Evolutionary conservation across 2,797 vertebrate genomes (phyloP).

Genomic region (Clarias platycephalus): DNA sequence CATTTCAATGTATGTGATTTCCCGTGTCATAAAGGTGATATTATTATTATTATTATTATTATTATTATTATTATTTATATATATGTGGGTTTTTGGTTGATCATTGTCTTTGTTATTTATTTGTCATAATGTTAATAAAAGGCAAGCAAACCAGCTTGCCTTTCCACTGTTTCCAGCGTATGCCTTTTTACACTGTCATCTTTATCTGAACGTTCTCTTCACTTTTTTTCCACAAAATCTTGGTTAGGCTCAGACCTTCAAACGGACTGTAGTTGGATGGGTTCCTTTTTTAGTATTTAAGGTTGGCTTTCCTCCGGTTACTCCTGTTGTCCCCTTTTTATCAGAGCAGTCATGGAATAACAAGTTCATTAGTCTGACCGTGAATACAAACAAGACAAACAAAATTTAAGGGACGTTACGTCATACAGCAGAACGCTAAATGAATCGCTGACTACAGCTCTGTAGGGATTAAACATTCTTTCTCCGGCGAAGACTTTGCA

Average conservation of each 20-base stretch:
- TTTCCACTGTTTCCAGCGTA: not conserved
- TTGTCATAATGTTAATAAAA: not conserved
- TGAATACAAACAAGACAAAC: conserved; percentile 3
- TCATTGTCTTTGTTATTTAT: not conserved
- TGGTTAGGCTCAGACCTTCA: not conserved
- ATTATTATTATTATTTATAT: not conserved
- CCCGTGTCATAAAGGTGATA: not conserved
- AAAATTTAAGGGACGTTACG: not conserved
- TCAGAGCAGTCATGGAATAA: not conserved
- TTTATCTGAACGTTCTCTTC: not conserved
- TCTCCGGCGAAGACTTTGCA: not conserved
- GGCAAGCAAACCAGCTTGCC: not conserved
- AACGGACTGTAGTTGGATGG: not conserved
- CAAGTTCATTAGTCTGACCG: not conserved
- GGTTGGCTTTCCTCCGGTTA: conserved; percentile 1
- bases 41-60: no score
- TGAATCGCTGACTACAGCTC: not conserved
- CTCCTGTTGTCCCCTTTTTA: not conserved
- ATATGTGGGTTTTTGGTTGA: not conserved
- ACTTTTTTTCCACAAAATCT: not conserved
- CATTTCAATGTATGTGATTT: not conserved
- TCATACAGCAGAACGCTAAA: not conserved
- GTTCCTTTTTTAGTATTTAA: not conserved
- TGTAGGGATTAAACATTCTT: not conserved
- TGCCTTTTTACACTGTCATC: not conserved